phyloP scores from a whole-genome alignment of 2,888 invertebrate genomes.

The Liopterus haemorrhoidalis region DNA sequence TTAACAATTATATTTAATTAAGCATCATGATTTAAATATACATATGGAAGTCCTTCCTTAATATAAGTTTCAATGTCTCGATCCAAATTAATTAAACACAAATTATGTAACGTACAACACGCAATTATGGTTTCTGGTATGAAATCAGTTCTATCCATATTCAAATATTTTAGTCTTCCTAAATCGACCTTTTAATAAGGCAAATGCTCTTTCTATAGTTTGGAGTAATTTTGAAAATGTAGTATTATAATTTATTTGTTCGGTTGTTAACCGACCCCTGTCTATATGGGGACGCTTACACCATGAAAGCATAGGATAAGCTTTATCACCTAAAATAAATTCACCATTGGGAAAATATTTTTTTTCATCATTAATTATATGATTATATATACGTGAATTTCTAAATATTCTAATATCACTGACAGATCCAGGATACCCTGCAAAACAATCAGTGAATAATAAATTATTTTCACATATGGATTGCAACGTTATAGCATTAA shows the following conservation, averaged over 20 bases:
- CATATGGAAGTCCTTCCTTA: no score
- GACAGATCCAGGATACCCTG: conserved; percentile 10
- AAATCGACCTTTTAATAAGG: conserved; percentile 2
- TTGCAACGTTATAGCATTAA: conserved; percentile 11
- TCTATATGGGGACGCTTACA: no score
- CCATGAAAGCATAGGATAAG: conserved; percentile 1
- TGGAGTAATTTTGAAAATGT: conserved; percentile 3
- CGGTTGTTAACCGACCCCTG: neutral
- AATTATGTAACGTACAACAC: neutral
- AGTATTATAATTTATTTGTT: neutral
- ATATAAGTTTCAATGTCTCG: conserved; percentile 1
- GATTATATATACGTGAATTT: conserved; percentile 5
- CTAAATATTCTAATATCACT: conserved; percentile 10
- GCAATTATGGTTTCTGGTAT: conserved; percentile 2
- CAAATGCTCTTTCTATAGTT: conserved; percentile 4
- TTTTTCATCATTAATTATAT: neutral
- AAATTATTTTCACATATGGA: conserved; percentile 2
- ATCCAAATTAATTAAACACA: neutral
- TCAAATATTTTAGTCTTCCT: conserved; percentile 3
- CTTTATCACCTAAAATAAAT: conserved; percentile 5
- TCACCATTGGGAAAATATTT: conserved; percentile 6
- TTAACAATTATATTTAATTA: no score
- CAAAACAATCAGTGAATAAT: conserved; percentile 7
- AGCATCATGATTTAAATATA: no score
- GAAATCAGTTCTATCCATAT: no score